A percentile compares a stretch with the other conserved stretches of the same genome.
phyloP scores from a whole-genome alignment of 2,888 invertebrate species.

The Patella depressa region DNA sequence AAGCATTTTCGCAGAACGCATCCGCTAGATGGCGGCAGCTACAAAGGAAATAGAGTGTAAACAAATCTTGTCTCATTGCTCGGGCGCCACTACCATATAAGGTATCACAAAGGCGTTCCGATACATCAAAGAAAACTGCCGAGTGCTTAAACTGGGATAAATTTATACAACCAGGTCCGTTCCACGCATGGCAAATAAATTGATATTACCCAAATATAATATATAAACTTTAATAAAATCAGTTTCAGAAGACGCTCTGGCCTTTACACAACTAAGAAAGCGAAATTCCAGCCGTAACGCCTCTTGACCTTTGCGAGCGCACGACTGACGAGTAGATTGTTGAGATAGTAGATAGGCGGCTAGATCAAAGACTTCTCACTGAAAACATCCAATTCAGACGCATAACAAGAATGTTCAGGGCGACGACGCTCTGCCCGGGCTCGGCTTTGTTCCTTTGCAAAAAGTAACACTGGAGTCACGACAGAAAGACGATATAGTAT shows the following conservation, averaged over 20 bases:
- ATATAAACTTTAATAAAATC: conserved; percentile 27
- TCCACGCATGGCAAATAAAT: conserved; percentile 34
- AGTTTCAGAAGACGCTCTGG: conserved; percentile 23
- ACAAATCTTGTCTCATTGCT: conserved; percentile 47
- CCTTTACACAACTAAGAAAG: conserved; percentile 22
- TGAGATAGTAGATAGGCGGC: conserved; percentile 52
- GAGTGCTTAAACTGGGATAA: conserved; percentile 27
- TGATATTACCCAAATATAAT: conserved; percentile 34
- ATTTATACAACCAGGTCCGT: conserved; percentile 23
- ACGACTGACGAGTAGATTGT: conserved; percentile 43
- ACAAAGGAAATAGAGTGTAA: conserved; percentile 51
- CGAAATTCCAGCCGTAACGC: conserved; percentile 29
- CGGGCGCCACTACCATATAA: conserved; percentile 50
- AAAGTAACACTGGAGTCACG: conserved; percentile 27
- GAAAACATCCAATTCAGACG: conserved; percentile 53
- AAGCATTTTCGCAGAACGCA: conserved; percentile 38
- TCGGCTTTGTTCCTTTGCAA: conserved; percentile 34
- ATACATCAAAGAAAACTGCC: conserved; percentile 50
- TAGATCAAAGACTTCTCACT: conserved; percentile 49
- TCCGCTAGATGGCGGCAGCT: conserved; percentile 41
- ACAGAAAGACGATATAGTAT: conserved; percentile 11
- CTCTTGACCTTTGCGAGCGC: conserved; percentile 50
- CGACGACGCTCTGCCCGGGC: conserved; percentile 32
- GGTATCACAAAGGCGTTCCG: conserved; percentile 56
- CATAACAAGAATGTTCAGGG: conserved; percentile 47